A percentile compares a stretch with the other conserved stretches of the same genome.
These are phyloP conservation scores for Dasyornis broadbenti DNA, from an alignment of 2,113 vertebrate genomes.

Conservation along the genomic window DNA sequence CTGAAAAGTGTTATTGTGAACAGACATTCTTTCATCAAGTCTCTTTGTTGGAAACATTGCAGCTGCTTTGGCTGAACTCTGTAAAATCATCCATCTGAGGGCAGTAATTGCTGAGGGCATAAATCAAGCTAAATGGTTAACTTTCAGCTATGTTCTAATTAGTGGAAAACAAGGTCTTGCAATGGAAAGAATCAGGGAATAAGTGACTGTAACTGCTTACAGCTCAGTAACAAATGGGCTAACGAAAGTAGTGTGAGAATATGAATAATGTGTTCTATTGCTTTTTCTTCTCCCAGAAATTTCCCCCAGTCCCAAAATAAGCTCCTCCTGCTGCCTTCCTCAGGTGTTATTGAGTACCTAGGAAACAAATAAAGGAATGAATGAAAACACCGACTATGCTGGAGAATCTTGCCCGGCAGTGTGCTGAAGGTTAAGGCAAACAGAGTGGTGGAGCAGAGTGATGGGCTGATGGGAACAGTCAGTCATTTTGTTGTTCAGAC, in stretches of 20 bases:
- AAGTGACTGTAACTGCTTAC: neutral
- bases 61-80: neutral
- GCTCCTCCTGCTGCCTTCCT: neutral
- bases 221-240: neutral
- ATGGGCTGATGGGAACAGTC: slow-evolving; percentile 5
- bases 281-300: neutral
- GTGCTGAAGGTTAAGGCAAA: neutral
- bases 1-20: neutral
- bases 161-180: neutral
- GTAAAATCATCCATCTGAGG: neutral
- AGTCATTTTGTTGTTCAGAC: neutral
- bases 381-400: neutral
- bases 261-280: neutral
- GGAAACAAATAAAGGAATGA: neutral
- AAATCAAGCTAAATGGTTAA: neutral
- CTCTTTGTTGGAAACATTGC: neutral
- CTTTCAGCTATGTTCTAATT: neutral
- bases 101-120: neutral
- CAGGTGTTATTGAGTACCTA: neutral
- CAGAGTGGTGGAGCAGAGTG: neutral
- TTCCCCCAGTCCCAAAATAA: neutral
- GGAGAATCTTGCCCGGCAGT: neutral
- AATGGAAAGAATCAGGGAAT: neutral
- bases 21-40: neutral
- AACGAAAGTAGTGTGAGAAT: neutral